Percentiles rank a stretch among this genome's conserved stretches.
These are phyloP conservation scores for Gryllus bimaculatus DNA, from an alignment of 1,140 invertebrate species.

Conservation along the genomic window DNA sequence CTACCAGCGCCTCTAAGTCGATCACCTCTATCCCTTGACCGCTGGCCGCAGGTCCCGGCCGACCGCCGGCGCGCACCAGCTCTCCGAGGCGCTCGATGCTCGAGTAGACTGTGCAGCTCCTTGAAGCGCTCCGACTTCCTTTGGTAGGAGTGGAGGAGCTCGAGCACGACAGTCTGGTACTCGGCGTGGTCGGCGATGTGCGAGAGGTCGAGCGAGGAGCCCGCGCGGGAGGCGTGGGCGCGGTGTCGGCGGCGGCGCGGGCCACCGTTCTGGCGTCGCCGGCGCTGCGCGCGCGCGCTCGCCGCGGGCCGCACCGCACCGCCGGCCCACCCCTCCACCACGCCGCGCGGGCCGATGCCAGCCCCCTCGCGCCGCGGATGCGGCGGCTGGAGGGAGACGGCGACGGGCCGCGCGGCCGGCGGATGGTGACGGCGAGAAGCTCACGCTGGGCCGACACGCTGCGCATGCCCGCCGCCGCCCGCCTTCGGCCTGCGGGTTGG, in stretches of 20 bases:
- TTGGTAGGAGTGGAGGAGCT: constrained; percentile 56
- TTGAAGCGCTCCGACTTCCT: constrained; percentile 70
- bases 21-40: constrained; percentile 65
- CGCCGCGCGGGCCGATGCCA: too few relatives aligned
- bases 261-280: constrained; percentile 37
- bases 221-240: neutral
- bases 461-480: neutral
- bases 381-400: constrained; percentile 8
- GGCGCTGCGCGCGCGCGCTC: constrained; percentile 45
- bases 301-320: constrained; percentile 28
- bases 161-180: constrained; percentile 60
- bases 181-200: constrained; percentile 41
- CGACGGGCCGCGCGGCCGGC: constrained; percentile 1
- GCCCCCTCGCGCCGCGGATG: constrained; percentile 7
- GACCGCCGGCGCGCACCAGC: constrained; percentile 65
- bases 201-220: constrained; percentile 33
- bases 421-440: neutral
- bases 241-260: too few relatives aligned
- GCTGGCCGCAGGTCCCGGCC: constrained; percentile 56
- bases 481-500: neutral
- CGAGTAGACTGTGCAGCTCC: constrained; percentile 75
- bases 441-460: neutral
- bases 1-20: constrained; percentile 80
- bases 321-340: neutral
- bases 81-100: constrained; percentile 76